Conservation (phyloP, 2,888 invertebrate genomes). For the Macrophya alboannulata region DNA sequence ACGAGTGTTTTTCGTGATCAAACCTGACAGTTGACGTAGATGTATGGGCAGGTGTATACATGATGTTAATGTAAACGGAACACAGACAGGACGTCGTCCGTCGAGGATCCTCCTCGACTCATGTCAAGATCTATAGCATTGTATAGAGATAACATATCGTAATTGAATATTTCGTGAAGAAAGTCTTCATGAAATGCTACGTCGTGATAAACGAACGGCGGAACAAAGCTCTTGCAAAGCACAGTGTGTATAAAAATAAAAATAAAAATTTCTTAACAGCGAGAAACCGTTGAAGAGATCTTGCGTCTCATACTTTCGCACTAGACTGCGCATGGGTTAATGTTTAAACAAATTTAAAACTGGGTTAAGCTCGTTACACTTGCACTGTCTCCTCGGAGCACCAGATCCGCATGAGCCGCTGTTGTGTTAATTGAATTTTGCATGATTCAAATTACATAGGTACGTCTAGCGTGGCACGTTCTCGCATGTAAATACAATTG, state of each 20-base stretch:
- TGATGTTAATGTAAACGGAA: constrained; percentile 45
- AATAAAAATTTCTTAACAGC: background rate
- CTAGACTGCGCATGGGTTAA: background rate
- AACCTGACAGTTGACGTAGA: constrained; percentile 42
- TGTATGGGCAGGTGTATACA: constrained; percentile 23
- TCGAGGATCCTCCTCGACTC: constrained; percentile 21
- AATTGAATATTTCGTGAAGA: constrained; percentile 24
- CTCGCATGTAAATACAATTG: constrained; percentile 45
- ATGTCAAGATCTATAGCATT: constrained; percentile 37
- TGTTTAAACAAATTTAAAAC: background rate
- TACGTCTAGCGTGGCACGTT: constrained; percentile 39
- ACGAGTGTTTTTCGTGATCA: constrained; percentile 27
- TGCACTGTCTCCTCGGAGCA: constrained; percentile 23
- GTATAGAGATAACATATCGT: constrained; percentile 35
- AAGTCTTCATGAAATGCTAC: constrained; percentile 33
- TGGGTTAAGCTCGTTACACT: constrained; percentile 8
- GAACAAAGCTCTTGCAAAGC: background rate
- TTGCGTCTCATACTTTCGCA: background rate
- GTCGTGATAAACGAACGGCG: constrained; percentile 15
- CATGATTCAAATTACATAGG: constrained; percentile 27
- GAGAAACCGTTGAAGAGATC: background rate
- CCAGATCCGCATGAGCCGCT: constrained; percentile 12
- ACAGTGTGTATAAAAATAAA: background rate
- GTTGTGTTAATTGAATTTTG: constrained; percentile 51
- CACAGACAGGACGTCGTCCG: constrained; percentile 21